Evolutionary conservation across 2,113 vertebrate genomes (phyloP).

Genomic region (Cephalopterus ornatus): DNA sequence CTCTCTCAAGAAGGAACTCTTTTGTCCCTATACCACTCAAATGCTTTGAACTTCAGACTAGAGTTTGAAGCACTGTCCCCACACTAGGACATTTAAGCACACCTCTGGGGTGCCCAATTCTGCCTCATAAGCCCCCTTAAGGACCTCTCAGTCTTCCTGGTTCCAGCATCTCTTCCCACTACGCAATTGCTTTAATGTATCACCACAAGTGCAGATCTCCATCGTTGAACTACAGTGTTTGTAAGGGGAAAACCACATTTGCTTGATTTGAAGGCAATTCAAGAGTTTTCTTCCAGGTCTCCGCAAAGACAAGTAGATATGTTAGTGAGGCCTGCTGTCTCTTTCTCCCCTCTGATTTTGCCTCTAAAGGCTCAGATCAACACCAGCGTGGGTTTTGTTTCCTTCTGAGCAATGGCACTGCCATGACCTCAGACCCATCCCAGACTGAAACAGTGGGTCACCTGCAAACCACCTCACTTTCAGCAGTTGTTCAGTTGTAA

Average conservation of each 20-base stretch:
- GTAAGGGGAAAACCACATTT: background rate
- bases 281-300: background rate
- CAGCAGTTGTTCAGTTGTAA: background rate
- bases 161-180: background rate
- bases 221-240: background rate
- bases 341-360: background rate
- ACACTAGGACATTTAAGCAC: background rate
- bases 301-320: background rate
- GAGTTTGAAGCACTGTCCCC: background rate
- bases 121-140: background rate
- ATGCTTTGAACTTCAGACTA: background rate
- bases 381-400: background rate
- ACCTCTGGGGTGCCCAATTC: background rate
- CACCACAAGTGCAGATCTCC: background rate
- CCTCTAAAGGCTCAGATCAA: background rate
- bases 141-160: background rate
- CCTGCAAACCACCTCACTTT: background rate
- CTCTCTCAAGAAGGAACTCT: background rate
- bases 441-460: background rate
- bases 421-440: background rate
- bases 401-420: accelerated
- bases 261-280: background rate
- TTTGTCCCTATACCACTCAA: background rate
- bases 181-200: background rate
- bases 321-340: background rate